phyloP scores from a whole-genome alignment of 2,888 invertebrate species.

The Trichopria drosophilae region DNA sequence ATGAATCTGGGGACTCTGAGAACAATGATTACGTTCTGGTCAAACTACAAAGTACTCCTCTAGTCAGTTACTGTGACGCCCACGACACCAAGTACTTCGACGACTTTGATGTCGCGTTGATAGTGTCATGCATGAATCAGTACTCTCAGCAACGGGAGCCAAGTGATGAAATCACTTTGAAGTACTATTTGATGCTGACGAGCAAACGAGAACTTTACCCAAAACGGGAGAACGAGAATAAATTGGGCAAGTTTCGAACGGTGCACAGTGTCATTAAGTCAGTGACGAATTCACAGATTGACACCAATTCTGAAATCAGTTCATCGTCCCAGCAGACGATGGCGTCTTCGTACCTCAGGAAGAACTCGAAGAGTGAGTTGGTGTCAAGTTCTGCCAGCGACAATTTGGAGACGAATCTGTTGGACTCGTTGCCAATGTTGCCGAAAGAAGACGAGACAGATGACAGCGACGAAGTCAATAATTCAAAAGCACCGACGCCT shows the following conservation, averaged over 20 bases:
- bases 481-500: constrained; percentile 49
- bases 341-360: constrained; percentile 30
- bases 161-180: constrained; percentile 51
- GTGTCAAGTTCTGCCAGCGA: constrained; percentile 24
- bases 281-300: constrained; percentile 42
- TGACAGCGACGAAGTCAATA: constrained; percentile 34
- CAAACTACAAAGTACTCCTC: constrained; percentile 63
- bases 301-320: constrained; percentile 45
- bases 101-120: constrained; percentile 70
- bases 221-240: constrained; percentile 64
- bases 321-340: constrained; percentile 40
- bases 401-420: neutral
- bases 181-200: constrained; percentile 53
- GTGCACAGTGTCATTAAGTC: constrained; percentile 60
- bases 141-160: constrained; percentile 37
- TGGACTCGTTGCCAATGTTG: constrained; percentile 6
- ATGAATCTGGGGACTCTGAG: constrained; percentile 44
- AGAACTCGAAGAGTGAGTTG: constrained; percentile 34
- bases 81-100: constrained; percentile 66
- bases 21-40: constrained; percentile 68
- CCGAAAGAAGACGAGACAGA: constrained; percentile 17
- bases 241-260: constrained; percentile 66
- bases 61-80: constrained; percentile 64
- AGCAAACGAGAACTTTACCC: constrained; percentile 64
- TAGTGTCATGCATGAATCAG: constrained; percentile 65